These are phyloP conservation scores for Gallinago undulata DNA, from an alignment of 2,113 vertebrate species.

Conservation along the genomic window DNA sequence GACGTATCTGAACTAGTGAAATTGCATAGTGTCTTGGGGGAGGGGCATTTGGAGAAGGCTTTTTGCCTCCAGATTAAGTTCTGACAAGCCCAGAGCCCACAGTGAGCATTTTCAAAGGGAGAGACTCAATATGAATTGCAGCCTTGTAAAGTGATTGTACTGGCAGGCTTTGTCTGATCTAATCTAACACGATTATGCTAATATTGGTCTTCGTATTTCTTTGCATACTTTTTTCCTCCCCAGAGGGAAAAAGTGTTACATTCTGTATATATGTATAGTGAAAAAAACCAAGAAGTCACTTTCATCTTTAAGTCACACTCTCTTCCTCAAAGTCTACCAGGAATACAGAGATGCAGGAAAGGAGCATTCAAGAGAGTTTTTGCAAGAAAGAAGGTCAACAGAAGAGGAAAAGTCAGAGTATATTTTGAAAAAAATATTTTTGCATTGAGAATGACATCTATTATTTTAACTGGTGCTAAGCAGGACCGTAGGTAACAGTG, in stretches of 20 bases:
- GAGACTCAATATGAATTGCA: neutral
- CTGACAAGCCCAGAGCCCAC: neutral
- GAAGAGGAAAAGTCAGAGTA: neutral
- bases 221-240: neutral
- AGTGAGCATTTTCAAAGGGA: neutral
- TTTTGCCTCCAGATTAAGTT: neutral
- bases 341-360: neutral
- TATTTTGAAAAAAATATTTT: neutral
- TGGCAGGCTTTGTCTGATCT: neutral
- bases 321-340: neutral
- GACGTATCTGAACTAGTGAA: neutral
- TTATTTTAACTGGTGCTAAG: neutral
- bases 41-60: neutral
- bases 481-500: rapidly evolving
- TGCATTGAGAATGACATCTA: neutral
- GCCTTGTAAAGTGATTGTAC: neutral
- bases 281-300: neutral
- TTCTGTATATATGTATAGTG: neutral
- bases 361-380: neutral
- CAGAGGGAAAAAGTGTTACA: neutral
- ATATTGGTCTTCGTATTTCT: neutral
- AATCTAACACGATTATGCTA: neutral
- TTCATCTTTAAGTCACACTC: neutral
- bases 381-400: neutral
- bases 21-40: neutral